These are phyloP conservation scores for Rhaphigaster nebulosa DNA, from an alignment of 2,888 invertebrate species.

Conservation along the genomic window DNA sequence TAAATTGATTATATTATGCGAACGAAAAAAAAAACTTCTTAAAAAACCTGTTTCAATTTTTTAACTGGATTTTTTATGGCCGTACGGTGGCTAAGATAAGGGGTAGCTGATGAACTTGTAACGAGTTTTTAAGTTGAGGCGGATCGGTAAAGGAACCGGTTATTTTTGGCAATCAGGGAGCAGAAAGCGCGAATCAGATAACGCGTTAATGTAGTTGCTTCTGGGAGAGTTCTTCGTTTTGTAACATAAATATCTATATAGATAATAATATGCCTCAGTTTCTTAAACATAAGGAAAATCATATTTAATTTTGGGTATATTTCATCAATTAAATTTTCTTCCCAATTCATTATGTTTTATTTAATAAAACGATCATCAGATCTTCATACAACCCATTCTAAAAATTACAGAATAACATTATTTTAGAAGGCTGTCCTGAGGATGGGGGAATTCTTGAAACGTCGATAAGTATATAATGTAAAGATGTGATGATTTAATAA, in stretches of 20 bases:
- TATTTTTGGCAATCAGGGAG: conserved; percentile 16
- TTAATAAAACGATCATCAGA: no score
- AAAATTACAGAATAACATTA: no score
- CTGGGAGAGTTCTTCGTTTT: not conserved
- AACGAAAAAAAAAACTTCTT: not conserved
- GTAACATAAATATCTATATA: not conserved
- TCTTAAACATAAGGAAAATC: not conserved
- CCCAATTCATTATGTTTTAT: no score
- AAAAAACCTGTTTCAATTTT: not conserved
- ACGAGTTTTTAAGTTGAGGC: conserved; percentile 4
- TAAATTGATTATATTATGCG: not conserved
- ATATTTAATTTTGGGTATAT: no score
- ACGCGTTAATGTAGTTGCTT: not conserved
- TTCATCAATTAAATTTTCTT: no score
- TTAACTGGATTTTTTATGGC: not conserved
- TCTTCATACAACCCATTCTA: no score
- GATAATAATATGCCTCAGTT: not conserved
- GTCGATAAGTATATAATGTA: no score
- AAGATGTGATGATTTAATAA: no score
- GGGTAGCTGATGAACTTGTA: conserved; percentile 13
- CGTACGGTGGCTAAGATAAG: not conserved
- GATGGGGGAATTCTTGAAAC: no score
- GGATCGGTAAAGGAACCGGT: not conserved
- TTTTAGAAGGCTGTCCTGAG: no score
- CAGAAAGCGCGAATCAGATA: not conserved